Evolutionary conservation across 2,113 vertebrate species (phyloP).

Genomic region (Callorhinus ursinus): DNA sequence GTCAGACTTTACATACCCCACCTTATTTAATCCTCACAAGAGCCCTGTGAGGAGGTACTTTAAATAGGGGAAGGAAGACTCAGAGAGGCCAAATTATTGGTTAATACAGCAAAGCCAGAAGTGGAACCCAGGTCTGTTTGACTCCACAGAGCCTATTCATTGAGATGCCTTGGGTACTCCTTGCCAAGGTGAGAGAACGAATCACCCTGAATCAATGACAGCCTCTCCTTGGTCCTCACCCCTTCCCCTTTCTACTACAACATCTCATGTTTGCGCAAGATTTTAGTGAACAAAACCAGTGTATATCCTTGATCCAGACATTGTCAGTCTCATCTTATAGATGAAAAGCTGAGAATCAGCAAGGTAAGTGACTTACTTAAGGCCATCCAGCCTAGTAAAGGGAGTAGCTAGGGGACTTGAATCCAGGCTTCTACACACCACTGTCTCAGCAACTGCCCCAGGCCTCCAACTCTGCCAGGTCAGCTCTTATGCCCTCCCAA

Average conservation of each 20-base stretch:
- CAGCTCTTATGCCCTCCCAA: background rate
- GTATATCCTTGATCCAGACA: conserved; percentile 12
- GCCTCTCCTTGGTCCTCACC: background rate
- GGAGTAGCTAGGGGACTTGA: background rate
- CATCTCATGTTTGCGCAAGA: background rate
- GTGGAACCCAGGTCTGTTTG: background rate
- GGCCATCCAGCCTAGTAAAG: background rate
- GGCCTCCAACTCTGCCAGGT: background rate
- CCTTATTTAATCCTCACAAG: background rate
- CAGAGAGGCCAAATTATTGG: background rate
- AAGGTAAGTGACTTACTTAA: background rate
- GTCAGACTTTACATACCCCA: background rate
- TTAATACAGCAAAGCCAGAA: conserved; percentile 24
- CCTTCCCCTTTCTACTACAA: background rate
- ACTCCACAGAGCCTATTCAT: background rate
- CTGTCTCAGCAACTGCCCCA: background rate
- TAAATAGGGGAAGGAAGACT: background rate
- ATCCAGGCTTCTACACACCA: background rate
- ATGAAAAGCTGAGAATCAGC: background rate
- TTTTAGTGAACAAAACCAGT: conserved; percentile 25
- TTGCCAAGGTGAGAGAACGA: background rate
- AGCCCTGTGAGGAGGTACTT: background rate
- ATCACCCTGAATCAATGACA: background rate
- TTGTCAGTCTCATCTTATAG: background rate
- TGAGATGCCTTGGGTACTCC: background rate